A percentile compares a stretch with the other conserved stretches of the same genome.
Evolutionary conservation across 2,888 invertebrate genomes (phyloP).

Genomic region (Ellobium chinense): DNA sequence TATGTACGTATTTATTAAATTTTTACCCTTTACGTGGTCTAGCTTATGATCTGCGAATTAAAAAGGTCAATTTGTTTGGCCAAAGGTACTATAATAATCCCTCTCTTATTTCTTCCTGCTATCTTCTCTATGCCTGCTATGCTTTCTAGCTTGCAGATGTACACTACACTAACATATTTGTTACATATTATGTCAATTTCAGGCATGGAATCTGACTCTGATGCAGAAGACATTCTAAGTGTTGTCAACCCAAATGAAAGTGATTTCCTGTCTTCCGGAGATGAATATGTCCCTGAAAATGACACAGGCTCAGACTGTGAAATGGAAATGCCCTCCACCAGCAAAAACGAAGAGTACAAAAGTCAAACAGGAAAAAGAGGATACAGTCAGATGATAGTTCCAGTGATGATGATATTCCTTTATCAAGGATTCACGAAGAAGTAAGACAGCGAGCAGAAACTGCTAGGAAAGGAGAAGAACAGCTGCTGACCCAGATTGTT

Average conservation of each 20-base stretch:
- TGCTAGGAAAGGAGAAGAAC: neutral
- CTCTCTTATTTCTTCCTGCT: too few relatives aligned
- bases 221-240: neutral
- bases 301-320: neutral
- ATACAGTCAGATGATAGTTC: neutral
- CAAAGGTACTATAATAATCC: too few relatives aligned
- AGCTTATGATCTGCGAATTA: too few relatives aligned
- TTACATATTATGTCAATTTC: neutral
- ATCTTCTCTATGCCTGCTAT: neutral
- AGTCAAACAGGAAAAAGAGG: neutral
- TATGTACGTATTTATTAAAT: too few relatives aligned
- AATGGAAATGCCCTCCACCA: neutral
- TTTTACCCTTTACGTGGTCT: too few relatives aligned
- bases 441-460: neutral
- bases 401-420: conserved; percentile 10
- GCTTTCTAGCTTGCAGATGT: neutral
- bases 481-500: neutral
- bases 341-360: neutral
- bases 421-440: neutral
- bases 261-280: conserved; percentile 3
- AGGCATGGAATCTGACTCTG: neutral
- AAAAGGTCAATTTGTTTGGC: too few relatives aligned
- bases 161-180: neutral
- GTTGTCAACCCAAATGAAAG: neutral
- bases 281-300: neutral